Evolutionary conservation across 30 jellyfish, hydroid and myxozoan genomes (phyloP).

Genomic region (Aurelia aurita): DNA sequence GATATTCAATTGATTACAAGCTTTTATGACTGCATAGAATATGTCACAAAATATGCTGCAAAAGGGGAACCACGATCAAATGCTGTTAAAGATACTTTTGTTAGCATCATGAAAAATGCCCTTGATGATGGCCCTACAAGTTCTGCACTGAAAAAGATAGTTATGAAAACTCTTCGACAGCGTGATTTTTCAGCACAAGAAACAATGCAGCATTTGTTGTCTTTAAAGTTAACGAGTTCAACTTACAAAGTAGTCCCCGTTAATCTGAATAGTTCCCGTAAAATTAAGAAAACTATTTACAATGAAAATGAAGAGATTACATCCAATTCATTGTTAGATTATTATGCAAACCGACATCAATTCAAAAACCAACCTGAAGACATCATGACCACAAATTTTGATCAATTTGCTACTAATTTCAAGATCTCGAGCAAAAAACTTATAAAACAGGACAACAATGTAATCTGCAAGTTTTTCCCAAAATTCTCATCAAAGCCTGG

Average conservation of each 20-base stretch:
- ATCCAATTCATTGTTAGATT: not conserved
- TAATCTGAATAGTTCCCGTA: constrained; percentile 10
- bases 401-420: constrained; percentile 8
- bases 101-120: not conserved
- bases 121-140: not conserved
- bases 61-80: constrained; percentile 35
- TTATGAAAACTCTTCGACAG: constrained; percentile 17
- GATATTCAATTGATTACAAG: not conserved
- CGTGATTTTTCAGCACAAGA: constrained; percentile 54
- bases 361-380: not conserved
- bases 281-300: not conserved
- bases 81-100: not conserved
- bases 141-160: not conserved
- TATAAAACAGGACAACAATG: not conserved
- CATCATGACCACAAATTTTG: not conserved
- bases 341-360: constrained; percentile 15
- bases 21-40: constrained; percentile 4
- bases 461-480: not conserved
- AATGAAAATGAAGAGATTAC: constrained; percentile 30
- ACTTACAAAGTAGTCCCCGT: not conserved
- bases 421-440: not conserved
- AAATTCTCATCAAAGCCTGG: not conserved
- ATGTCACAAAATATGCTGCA: constrained; percentile 58
- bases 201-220: constrained; percentile 40
- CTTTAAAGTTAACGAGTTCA: constrained; percentile 6